Evolutionary conservation across 1,140 invertebrate genomes (phyloP).

Genomic region (Drosophila azteca): DNA sequence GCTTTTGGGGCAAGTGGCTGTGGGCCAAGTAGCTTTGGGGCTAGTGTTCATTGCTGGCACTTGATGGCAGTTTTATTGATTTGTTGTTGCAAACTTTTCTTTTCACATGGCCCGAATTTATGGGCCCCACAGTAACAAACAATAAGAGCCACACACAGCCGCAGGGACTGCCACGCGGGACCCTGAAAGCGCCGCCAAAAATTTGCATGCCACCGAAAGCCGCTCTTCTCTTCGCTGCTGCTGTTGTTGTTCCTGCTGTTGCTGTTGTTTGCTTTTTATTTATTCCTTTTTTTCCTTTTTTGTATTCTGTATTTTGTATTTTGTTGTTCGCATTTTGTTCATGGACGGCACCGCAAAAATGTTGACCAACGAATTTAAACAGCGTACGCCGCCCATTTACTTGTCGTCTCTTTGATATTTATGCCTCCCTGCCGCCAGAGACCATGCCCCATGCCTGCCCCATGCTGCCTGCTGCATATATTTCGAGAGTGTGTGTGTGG

Average conservation of each 20-base stretch:
- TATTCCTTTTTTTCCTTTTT: conserved; percentile 14
- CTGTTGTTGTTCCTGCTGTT: background rate
- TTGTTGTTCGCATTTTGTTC: conserved; percentile 44
- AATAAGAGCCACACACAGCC: conserved; percentile 30
- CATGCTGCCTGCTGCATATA: conserved; percentile 31
- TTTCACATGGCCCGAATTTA: conserved; percentile 61
- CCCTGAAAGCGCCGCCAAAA: conserved; percentile 71
- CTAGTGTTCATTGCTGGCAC: conserved; percentile 57
- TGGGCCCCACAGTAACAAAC: conserved; percentile 50
- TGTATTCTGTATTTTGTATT: conserved; percentile 3
- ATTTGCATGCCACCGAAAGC: conserved; percentile 68
- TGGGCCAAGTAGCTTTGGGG: conserved; percentile 19
- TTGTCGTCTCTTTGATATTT: conserved; percentile 57
- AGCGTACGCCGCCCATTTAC: conserved; percentile 53
- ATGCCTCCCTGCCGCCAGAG: conserved; percentile 8
- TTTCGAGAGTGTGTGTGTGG: conserved; percentile 33
- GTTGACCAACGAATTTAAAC: conserved; percentile 67
- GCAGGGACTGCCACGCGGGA: conserved; percentile 20
- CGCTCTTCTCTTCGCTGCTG: conserved; percentile 25
- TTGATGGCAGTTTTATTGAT: conserved; percentile 75
- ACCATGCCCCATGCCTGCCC: too few relatives aligned
- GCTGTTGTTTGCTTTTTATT: conserved; percentile 32
- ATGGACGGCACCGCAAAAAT: conserved; percentile 59
- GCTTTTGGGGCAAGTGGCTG: conserved; percentile 39
- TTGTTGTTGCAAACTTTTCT: conserved; percentile 68